A percentile compares a stretch with the other conserved stretches of the same genome.
These are phyloP conservation scores for Daubentonia madagascariensis DNA, from an alignment of 2,113 vertebrate genomes.

Conservation along the genomic window DNA sequence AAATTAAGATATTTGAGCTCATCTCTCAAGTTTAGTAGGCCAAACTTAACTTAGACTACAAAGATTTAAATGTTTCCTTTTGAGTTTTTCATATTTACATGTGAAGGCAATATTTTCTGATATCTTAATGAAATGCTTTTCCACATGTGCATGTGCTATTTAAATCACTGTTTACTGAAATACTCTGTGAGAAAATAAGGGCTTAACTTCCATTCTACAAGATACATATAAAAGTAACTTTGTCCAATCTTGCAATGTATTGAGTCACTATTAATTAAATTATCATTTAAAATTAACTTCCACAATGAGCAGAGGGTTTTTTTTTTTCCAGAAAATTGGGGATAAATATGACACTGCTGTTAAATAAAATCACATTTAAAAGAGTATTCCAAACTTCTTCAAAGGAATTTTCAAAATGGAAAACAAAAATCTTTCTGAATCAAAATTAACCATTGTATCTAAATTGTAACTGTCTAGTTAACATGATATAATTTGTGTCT, in stretches of 20 bases:
- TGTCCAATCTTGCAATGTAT: background rate
- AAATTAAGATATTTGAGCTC: background rate
- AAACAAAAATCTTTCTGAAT: background rate
- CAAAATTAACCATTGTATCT: background rate
- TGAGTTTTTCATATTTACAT: slow-evolving; percentile 1
- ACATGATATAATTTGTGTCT: background rate
- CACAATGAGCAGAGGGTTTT: background rate
- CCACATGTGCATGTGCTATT: background rate
- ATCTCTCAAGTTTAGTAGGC: background rate
- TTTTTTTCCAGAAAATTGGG: background rate
- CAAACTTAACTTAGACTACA: background rate
- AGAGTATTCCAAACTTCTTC: background rate
- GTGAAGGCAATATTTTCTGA: slow-evolving; percentile 1
- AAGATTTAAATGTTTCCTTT: background rate
- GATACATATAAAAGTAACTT: background rate
- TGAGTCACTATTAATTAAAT: background rate
- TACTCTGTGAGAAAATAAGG: background rate
- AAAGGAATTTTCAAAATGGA: background rate
- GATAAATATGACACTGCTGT: background rate
- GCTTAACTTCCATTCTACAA: background rate
- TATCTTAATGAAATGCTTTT: slow-evolving; percentile 27
- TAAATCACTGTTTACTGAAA: slow-evolving; percentile 24
- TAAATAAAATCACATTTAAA: background rate
- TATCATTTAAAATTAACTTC: background rate
- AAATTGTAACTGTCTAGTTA: background rate